These are phyloP conservation scores for Limonius californicus DNA, from an alignment of 1,140 invertebrate genomes.

Conservation along the genomic window DNA sequence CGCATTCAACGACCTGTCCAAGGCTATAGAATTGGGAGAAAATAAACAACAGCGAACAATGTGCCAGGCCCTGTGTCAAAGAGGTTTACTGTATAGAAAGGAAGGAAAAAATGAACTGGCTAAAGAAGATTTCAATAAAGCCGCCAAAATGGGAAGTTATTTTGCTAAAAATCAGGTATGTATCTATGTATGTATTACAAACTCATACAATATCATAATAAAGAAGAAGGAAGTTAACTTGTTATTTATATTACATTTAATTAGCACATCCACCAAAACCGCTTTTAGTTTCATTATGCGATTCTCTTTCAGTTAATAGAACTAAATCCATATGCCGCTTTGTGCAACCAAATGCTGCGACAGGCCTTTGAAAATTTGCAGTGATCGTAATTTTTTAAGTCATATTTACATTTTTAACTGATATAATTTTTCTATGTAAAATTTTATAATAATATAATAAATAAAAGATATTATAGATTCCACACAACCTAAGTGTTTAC, in stretches of 20 bases:
- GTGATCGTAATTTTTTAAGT: too few species aligned
- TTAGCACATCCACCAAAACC: too few species aligned
- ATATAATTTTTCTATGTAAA: too few species aligned
- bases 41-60: slow-evolving; percentile 59
- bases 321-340: slow-evolving; percentile 79
- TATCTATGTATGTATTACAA: too few species aligned
- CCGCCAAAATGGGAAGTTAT: slow-evolving; percentile 68
- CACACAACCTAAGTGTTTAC: too few species aligned
- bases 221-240: too few species aligned
- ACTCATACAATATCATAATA: too few species aligned
- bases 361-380: slow-evolving; percentile 54
- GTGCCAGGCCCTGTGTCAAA: slow-evolving; percentile 75
- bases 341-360: slow-evolving; percentile 89
- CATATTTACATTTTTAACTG: too few species aligned
- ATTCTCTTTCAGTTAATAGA: slow-evolving; percentile 61
- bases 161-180: slow-evolving; percentile 76
- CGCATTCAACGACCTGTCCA: slow-evolving; percentile 70
- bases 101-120: slow-evolving; percentile 60
- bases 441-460: too few species aligned
- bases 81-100: slow-evolving; percentile 66
- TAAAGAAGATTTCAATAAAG: slow-evolving; percentile 65
- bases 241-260: too few species aligned
- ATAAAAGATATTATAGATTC: too few species aligned
- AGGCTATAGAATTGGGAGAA: slow-evolving; percentile 62
- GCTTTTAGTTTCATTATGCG: slow-evolving; percentile 2